Percentiles rank a stretch among this genome's conserved stretches.
Evolutionary conservation across 2,888 invertebrate species (phyloP).

Genomic region (Gnatocerus cornutus): DNA sequence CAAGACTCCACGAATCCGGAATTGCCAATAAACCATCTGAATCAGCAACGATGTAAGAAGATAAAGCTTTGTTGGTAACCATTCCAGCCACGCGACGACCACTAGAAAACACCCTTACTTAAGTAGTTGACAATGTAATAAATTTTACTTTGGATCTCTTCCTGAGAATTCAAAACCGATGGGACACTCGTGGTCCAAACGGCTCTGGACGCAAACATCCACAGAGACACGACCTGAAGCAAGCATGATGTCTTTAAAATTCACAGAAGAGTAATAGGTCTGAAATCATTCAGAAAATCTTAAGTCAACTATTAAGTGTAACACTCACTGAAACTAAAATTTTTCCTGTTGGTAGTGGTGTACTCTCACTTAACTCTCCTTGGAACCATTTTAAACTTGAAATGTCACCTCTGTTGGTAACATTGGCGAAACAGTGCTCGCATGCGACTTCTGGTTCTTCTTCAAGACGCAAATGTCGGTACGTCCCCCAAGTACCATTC

Average conservation of each 20-base stretch:
- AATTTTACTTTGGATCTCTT: conserved; percentile 57
- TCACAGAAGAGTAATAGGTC: conserved; percentile 83
- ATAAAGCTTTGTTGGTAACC: not conserved
- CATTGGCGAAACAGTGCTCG: conserved; percentile 85
- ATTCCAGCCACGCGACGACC: conserved; percentile 3
- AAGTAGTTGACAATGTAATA: not conserved
- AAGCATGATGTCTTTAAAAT: conserved; percentile 96
- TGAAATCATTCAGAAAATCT: conserved; percentile 39
- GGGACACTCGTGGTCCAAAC: conserved; percentile 78
- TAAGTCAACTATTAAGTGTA: too few relatives aligned
- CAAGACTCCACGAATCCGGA: conserved; percentile 73
- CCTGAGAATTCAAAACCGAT: conserved; percentile 83
- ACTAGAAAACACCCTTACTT: not conserved
- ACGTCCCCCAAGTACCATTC: conserved; percentile 77
- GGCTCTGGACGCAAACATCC: too few relatives aligned
- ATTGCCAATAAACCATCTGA: conserved; percentile 64
- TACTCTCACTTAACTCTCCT: conserved; percentile 67
- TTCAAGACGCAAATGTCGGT: conserved; percentile 82
- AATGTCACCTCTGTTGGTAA: conserved; percentile 86
- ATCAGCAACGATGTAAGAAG: not conserved
- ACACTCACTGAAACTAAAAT: not conserved
- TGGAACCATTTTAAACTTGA: conserved; percentile 87
- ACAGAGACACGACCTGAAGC: conserved; percentile 91
- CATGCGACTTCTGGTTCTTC: conserved; percentile 70
- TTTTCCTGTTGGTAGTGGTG: conserved; percentile 1